A percentile compares a stretch with the other conserved stretches of the same genome.
phyloP scores from a whole-genome alignment of 2,113 vertebrate genomes.

The Parus major region DNA sequence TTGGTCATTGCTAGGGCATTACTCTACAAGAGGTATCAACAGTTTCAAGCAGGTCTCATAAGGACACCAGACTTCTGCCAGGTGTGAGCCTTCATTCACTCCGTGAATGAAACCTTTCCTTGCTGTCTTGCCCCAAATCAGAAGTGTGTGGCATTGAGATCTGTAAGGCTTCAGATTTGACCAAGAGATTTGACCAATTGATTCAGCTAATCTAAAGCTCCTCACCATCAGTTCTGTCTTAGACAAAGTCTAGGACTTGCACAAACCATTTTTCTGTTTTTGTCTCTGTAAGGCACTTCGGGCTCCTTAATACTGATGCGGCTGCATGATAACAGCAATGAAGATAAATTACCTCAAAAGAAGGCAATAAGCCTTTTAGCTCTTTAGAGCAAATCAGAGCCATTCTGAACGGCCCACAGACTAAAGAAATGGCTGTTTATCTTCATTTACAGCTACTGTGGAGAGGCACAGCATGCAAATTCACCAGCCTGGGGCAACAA shows the following conservation, averaged over 20 bases:
- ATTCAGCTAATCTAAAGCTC: background rate
- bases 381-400: constrained; percentile 43
- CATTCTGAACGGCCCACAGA: constrained; percentile 33
- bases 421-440: background rate
- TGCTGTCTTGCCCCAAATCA: background rate
- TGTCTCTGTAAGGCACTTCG: background rate
- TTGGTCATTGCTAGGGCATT: background rate
- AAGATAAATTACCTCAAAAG: constrained; percentile 53
- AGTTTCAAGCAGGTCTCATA: background rate
- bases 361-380: constrained; percentile 48
- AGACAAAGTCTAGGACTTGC: background rate
- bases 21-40: background rate
- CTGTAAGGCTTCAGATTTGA: background rate
- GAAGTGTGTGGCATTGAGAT: background rate
- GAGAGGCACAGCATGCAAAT: constrained; percentile 26
- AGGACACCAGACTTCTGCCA: background rate
- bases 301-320: constrained; percentile 24
- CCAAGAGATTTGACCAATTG: background rate
- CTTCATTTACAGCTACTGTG: constrained; percentile 38
- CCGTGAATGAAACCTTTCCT: accelerated
- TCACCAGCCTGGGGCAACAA: background rate
- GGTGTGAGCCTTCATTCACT: accelerated
- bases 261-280: background rate
- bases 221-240: background rate
- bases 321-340: constrained; percentile 45